Evolutionary conservation across 2,888 invertebrate genomes (phyloP).

Genomic region (Zootermopsis nevadensis): DNA sequence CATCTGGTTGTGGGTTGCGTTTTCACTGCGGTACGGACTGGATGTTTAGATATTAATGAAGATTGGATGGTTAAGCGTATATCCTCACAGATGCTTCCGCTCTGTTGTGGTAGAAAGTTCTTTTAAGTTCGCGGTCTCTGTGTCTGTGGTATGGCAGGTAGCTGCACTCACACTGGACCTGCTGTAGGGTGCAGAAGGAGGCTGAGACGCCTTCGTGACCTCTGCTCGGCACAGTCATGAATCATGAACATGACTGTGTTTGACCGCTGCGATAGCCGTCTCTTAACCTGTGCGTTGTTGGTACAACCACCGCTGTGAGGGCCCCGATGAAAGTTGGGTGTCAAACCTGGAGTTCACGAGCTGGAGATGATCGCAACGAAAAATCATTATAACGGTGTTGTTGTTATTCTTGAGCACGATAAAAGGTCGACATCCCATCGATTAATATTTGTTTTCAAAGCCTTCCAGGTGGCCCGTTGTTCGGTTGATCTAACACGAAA

Average conservation of each 20-base stretch:
- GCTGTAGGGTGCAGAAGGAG: background rate
- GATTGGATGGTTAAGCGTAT: no score
- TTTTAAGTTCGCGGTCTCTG: no score
- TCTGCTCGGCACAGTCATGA: background rate
- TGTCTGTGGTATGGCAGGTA: no score
- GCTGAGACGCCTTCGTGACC: background rate
- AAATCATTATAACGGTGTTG: constrained; percentile 12
- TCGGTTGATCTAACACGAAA: background rate
- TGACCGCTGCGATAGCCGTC: background rate
- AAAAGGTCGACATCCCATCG: background rate
- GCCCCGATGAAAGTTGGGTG: constrained; percentile 1
- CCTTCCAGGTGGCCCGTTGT: constrained; percentile 24
- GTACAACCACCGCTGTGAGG: background rate
- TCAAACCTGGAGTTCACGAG: background rate
- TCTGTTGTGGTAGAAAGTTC: no score
- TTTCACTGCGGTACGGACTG: no score
- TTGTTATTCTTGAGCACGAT: background rate
- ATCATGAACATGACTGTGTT: background rate
- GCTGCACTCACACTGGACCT: no score
- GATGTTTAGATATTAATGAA: no score
- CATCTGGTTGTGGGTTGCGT: no score
- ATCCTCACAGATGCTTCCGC: no score
- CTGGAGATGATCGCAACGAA: background rate
- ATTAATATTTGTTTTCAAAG: background rate
- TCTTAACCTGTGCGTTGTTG: background rate